Conservation (phyloP, 2,797 vertebrate genomes). For the Lepilemur septentrionalis region DNA sequence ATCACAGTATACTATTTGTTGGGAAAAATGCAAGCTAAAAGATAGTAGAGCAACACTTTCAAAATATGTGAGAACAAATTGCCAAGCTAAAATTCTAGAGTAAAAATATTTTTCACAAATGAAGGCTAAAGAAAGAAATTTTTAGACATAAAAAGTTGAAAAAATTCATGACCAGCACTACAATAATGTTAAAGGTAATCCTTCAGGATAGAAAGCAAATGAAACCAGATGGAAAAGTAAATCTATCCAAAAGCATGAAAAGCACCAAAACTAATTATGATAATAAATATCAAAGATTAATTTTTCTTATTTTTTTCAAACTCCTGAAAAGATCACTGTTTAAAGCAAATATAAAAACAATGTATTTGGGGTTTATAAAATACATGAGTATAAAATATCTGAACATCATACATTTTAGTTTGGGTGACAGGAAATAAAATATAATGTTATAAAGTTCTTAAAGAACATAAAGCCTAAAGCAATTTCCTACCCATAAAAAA, state of each 20-base stretch:
- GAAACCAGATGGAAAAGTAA: constrained; percentile 23
- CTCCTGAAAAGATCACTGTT: not conserved
- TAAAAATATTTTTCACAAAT: constrained; percentile 31
- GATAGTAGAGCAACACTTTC: not conserved
- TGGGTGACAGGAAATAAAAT: not conserved
- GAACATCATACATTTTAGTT: not conserved
- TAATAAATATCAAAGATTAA: not conserved
- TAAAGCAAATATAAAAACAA: constrained; percentile 18
- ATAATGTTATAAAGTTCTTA: not conserved
- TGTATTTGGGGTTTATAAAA: constrained; percentile 11
- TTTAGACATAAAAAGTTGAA: not conserved
- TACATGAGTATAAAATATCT: not conserved
- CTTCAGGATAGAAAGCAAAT: not conserved
- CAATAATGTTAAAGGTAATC: not conserved
- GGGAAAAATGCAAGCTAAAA: not conserved
- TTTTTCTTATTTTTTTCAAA: constrained; percentile 33
- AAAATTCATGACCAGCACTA: not conserved
- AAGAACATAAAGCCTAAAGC: not conserved
- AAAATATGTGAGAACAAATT: not conserved
- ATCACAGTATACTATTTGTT: not conserved
- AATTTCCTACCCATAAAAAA: not conserved
- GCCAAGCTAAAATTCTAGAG: not conserved
- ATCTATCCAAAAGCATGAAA: not conserved
- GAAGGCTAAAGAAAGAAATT: not conserved
- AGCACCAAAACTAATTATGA: not conserved